Base-by-base conservation (phyloP, 92 coral and sea anemone species). In the Palythoa grandis region DNA sequence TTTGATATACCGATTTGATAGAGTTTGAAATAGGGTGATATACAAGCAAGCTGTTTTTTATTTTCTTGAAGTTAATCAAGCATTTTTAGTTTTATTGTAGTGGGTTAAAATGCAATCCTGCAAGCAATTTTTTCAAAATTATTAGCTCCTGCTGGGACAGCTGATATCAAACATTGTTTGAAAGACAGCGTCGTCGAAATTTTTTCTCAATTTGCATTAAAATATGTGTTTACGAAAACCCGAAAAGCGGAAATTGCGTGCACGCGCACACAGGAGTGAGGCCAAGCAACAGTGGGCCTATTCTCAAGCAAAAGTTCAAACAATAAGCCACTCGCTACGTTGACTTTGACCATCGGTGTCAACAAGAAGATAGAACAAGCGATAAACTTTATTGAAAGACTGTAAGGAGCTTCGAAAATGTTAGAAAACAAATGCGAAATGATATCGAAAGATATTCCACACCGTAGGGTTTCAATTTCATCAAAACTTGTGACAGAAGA, bases 401-500 rank as follows among this genome's bases (percentile, higher is more conserved):
- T 0, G 13, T 39, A 47, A 37, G 11, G 53, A 77, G 8, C 22
- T 10, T 67, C 43, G 1, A 16, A 70, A 9, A 80, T 80, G 85
- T 68, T 80, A 57, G 85, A 80, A n/a, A 80, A 80, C 66, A 54
- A 76, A 76, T 52, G 38, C 82, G 66, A 29, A 76, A 76, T 23
- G 82, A 16, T 56, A 1, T 54, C 67, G 38, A 38, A 76, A 76
- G 63, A 54, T 1, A 76, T 54, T 35, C 66, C 82, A 12, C 82
- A 76, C n/a, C 74, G 85, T 5, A 80, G 74, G 50, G 12, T 20
- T 23, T 80, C 85, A 9, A 47, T 43, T 37, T 20, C 85, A 43
- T 65, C 83, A 10, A 80, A 67, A 47, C 58, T 80, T 50, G 74
- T 80, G 73, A 68, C 74, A 40, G 85, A 80, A 80, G 73, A 80